Percentiles rank a stretch among this genome's conserved stretches.
Conservation (phyloP, 2,113 vertebrate genomes). For the Puffinus mauretanicus region DNA sequence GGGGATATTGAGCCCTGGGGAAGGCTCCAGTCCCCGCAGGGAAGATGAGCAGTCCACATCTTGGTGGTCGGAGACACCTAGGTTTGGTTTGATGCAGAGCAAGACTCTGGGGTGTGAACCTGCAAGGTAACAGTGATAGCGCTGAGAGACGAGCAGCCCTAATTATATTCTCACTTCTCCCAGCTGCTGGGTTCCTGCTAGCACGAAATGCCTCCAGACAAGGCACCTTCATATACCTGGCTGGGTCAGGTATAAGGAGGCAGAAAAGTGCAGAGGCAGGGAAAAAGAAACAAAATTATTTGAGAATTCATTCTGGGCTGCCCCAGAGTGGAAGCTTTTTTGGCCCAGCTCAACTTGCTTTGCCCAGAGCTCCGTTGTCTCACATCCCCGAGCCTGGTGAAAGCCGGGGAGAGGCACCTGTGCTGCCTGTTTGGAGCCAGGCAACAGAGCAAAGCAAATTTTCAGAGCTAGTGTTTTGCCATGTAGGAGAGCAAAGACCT, state of each 20-base stretch:
- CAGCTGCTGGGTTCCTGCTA: neutral
- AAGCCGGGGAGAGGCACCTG: neutral
- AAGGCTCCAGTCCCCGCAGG: neutral
- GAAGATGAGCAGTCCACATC: fast-evolving
- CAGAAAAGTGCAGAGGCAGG: neutral
- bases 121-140: conserved; percentile 1
- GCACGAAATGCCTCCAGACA: neutral
- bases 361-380: neutral
- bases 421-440: neutral
- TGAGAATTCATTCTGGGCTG: neutral
- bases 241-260: neutral
- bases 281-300: neutral
- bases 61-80: neutral
- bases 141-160: neutral
- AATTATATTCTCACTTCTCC: neutral
- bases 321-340: neutral
- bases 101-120: conserved; percentile 46
- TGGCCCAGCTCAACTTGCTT: neutral
- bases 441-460: neutral
- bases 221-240: neutral
- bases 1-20: neutral
- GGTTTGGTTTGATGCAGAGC: neutral
- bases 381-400: neutral
- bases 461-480: neutral
- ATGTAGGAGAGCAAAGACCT: neutral